phyloP scores from a whole-genome alignment of 2,888 invertebrate species.

The Tanytarsus gracilentus region DNA sequence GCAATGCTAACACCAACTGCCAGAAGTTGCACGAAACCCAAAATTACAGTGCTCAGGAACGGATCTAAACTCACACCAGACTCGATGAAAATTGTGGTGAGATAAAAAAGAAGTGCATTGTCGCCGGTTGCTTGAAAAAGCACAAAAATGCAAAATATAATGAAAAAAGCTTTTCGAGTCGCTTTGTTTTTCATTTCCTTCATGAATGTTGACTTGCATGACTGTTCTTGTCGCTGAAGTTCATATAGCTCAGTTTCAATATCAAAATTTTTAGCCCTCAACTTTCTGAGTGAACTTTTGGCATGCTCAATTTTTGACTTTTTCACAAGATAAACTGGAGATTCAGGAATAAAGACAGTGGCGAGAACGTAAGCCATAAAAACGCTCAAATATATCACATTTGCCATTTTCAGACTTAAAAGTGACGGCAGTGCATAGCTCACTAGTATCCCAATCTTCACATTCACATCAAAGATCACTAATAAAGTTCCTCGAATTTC shows the following conservation, averaged over 20 bases:
- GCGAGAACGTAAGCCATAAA: background rate
- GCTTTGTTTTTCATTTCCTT: slow-evolving; percentile 2
- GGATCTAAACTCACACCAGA: slow-evolving; percentile 4
- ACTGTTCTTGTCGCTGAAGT: background rate
- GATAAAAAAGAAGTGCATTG: slow-evolving; percentile 16
- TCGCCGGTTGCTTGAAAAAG: slow-evolving; percentile 17
- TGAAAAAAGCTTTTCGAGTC: slow-evolving; percentile 3
- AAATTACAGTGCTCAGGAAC: background rate
- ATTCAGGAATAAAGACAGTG: slow-evolving; percentile 2
- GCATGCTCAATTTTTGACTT: background rate
- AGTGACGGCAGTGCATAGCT: background rate
- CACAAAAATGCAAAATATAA: background rate
- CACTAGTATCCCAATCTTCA: slow-evolving; percentile 6
- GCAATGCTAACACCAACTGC: background rate
- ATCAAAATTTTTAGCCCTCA: background rate
- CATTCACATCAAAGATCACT: background rate
- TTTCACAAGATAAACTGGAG: background rate
- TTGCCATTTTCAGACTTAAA: background rate
- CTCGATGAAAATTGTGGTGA: slow-evolving; percentile 4
- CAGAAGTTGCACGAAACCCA: background rate
- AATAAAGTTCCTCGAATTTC: slow-evolving; percentile 19
- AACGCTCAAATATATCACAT: background rate
- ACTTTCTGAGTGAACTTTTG: slow-evolving; percentile 2
- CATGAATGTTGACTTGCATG: background rate
- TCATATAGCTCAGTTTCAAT: background rate